These are phyloP conservation scores for Lytechinus variegatus DNA, from an alignment of 35 echinoderm and acorn worm genomes.

Conservation along the genomic window DNA sequence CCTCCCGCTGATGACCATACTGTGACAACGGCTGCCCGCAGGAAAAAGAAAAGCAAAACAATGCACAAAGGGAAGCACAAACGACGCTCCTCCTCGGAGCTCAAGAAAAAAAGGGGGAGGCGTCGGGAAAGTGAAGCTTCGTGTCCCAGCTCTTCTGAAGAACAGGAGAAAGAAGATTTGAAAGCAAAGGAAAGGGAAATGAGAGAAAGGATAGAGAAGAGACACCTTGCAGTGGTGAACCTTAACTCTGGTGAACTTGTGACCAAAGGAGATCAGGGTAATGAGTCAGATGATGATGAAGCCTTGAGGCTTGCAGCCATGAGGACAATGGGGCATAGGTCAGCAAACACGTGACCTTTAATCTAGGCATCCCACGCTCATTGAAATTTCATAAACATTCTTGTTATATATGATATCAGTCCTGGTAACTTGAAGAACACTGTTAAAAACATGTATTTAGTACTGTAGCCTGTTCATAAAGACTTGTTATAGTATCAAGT, in stretches of 20 bases:
- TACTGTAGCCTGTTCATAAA: too few relatives aligned
- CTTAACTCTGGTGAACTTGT: neutral
- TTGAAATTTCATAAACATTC: too few relatives aligned
- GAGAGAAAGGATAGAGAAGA: neutral
- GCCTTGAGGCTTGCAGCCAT: conserved; percentile 25
- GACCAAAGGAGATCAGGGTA: neutral
- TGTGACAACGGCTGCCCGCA: neutral
- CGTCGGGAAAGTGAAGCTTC: neutral
- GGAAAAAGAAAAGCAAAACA: neutral
- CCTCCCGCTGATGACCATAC: neutral
- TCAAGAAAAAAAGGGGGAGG: neutral
- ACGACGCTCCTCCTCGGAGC: neutral
- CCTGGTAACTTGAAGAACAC: too few relatives aligned
- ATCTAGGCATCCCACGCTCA: too few relatives aligned
- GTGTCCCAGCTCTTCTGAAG: neutral
- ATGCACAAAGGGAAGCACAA: neutral
- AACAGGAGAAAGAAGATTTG: conserved; percentile 13
- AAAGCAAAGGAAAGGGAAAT: neutral
- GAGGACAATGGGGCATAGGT: neutral
- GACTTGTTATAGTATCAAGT: too few relatives aligned
- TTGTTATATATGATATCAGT: too few relatives aligned
- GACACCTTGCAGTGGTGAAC: neutral
- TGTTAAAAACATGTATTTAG: too few relatives aligned
- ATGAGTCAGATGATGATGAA: neutral
- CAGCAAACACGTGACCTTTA: neutral